Evolutionary conservation across 2,797 vertebrate genomes (phyloP).

Genomic region (Pelochelys cantorii): DNA sequence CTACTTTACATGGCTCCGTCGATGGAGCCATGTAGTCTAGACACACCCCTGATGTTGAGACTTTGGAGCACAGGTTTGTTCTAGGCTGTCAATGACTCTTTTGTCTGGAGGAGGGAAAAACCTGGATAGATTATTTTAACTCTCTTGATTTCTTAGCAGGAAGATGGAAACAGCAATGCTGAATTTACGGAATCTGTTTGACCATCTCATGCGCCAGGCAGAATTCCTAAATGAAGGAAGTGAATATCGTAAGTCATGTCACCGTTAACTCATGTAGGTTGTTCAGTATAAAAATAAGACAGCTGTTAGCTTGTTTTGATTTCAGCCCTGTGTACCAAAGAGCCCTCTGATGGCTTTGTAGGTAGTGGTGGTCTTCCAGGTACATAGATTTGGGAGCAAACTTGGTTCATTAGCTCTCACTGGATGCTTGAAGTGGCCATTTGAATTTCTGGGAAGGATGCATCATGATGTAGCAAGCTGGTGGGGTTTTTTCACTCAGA

Average conservation of each 20-base stretch:
- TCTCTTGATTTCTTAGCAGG: slow-evolving; percentile 76
- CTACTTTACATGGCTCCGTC: too few relatives aligned
- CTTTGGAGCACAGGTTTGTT: background rate
- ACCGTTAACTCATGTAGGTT: background rate
- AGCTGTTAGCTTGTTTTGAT: background rate
- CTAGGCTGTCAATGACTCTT: background rate
- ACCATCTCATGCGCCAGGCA: slow-evolving; percentile 87
- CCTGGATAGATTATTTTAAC: slow-evolving; percentile 4
- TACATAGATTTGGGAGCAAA: background rate
- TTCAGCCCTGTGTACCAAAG: fast-evolving
- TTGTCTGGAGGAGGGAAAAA: background rate
- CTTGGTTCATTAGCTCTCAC: background rate
- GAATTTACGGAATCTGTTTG: slow-evolving; percentile 86
- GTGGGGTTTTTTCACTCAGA: fast-evolving
- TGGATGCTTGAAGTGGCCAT: fast-evolving
- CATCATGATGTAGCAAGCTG: background rate
- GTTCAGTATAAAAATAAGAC: background rate
- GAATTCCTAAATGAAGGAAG: slow-evolving; percentile 90
- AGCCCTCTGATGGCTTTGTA: fast-evolving
- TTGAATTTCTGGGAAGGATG: background rate
- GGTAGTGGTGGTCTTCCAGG: background rate
- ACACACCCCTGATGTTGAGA: background rate
- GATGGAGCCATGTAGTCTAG: too few relatives aligned
- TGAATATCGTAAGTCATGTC: slow-evolving; percentile 89
- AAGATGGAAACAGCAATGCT: slow-evolving; percentile 87